phyloP scores from a whole-genome alignment of 2,888 invertebrate genomes.

The Phalangium opilio region DNA sequence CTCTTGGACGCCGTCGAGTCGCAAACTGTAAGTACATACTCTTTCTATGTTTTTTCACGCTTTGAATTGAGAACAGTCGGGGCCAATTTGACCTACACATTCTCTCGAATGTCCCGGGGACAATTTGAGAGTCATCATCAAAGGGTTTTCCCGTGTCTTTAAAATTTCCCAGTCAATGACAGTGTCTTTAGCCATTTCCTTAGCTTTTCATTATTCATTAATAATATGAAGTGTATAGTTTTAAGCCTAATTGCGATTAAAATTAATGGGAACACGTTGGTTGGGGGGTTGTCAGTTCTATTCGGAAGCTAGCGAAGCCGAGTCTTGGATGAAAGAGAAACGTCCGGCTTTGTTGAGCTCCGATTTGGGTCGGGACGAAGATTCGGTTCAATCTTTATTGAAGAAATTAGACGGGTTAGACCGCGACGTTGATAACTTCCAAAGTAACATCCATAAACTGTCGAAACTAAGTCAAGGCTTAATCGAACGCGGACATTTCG shows the following conservation, averaged over 20 bases:
- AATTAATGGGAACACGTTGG: background rate
- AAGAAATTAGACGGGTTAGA: conserved; percentile 69
- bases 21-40: conserved; percentile 45
- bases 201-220: too few species aligned
- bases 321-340: conserved; percentile 81
- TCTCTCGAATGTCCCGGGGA: too few species aligned
- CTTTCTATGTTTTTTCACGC: background rate
- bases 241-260: too few species aligned
- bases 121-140: too few species aligned
- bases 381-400: conserved; percentile 64
- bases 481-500: conserved; percentile 60
- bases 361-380: conserved; percentile 84
- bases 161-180: too few species aligned
- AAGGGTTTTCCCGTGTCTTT: too few species aligned
- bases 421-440: conserved; percentile 65
- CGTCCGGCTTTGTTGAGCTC: conserved; percentile 52
- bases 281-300: conserved; percentile 65
- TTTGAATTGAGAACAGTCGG: too few species aligned
- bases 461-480: conserved; percentile 49
- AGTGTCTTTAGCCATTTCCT: too few species aligned
- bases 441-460: conserved; percentile 52
- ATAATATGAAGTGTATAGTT: too few species aligned
- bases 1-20: conserved; percentile 67
- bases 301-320: conserved; percentile 75
- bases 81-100: too few species aligned